phyloP scores from a whole-genome alignment of 2,113 vertebrate genomes.

The Pterocles burchelli region DNA sequence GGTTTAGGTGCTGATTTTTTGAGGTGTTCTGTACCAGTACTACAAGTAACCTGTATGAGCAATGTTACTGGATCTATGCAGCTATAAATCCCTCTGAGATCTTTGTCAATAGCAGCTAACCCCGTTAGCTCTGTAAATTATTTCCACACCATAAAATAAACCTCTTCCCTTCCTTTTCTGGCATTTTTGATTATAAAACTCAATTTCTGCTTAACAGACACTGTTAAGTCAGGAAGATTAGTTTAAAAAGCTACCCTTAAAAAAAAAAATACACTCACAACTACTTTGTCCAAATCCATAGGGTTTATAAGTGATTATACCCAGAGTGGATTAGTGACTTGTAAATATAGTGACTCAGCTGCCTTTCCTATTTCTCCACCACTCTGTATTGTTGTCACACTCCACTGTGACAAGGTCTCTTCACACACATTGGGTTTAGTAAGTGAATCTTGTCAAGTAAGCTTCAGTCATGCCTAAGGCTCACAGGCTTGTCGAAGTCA shows the following conservation, averaged over 20 bases:
- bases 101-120: neutral
- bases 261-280: neutral
- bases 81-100: neutral
- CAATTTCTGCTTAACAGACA: neutral
- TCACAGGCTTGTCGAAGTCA: conserved; percentile 9
- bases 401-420: neutral
- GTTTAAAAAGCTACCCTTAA: neutral
- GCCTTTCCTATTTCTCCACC: conserved; percentile 8
- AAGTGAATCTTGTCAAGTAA: conserved; percentile 44
- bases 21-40: neutral
- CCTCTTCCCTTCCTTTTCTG: neutral
- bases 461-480: conserved; percentile 20
- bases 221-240: neutral
- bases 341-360: conserved; percentile 40
- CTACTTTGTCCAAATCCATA: neutral
- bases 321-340: neutral
- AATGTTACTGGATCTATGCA: neutral
- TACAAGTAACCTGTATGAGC: neutral
- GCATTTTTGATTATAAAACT: neutral
- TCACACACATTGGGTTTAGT: neutral
- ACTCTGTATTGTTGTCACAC: neutral
- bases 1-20: neutral
- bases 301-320: neutral
- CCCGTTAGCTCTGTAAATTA: neutral
- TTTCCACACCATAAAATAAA: conserved; percentile 13